These are phyloP conservation scores for Agrotis exclamationis DNA, from an alignment of 2,888 invertebrate genomes.

Conservation along the genomic window DNA sequence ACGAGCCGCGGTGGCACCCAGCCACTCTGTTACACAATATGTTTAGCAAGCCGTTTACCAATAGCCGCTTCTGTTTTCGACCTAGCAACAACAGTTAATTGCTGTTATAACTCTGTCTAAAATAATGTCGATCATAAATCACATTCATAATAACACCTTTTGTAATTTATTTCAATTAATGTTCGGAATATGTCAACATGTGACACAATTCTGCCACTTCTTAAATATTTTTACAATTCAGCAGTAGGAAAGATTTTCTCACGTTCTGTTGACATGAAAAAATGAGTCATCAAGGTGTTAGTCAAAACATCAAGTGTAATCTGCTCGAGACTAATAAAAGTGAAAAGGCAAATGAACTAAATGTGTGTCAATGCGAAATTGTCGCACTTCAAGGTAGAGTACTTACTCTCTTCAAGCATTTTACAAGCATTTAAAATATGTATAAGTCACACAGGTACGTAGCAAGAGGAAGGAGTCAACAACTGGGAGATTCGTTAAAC, in stretches of 20 bases:
- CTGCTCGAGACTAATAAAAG: slow-evolving; percentile 35
- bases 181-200: slow-evolving; percentile 29
- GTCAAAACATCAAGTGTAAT: slow-evolving; percentile 36
- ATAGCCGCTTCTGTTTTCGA: slow-evolving; percentile 13
- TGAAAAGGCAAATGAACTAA: slow-evolving; percentile 59
- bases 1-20: slow-evolving; percentile 54
- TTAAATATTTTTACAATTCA: slow-evolving; percentile 24
- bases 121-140: slow-evolving; percentile 41
- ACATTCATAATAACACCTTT: slow-evolving; percentile 52
- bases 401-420: slow-evolving; percentile 51
- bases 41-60: slow-evolving; percentile 50
- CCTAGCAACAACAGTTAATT: slow-evolving; percentile 49
- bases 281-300: slow-evolving; percentile 33
- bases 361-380: slow-evolving; percentile 56
- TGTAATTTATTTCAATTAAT: slow-evolving; percentile 50
- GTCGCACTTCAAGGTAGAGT: slow-evolving; percentile 52
- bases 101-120: slow-evolving; percentile 48
- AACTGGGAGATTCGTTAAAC: slow-evolving; percentile 22
- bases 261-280: slow-evolving; percentile 18
- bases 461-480: slow-evolving; percentile 22
- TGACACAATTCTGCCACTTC: slow-evolving; percentile 30
- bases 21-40: slow-evolving; percentile 66
- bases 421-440: slow-evolving; percentile 43
- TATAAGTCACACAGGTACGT: slow-evolving; percentile 24
- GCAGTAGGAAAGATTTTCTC: slow-evolving; percentile 26